Evolutionary conservation across 1,140 invertebrate genomes (phyloP).

Genomic region (Ganaspis sp.): DNA sequence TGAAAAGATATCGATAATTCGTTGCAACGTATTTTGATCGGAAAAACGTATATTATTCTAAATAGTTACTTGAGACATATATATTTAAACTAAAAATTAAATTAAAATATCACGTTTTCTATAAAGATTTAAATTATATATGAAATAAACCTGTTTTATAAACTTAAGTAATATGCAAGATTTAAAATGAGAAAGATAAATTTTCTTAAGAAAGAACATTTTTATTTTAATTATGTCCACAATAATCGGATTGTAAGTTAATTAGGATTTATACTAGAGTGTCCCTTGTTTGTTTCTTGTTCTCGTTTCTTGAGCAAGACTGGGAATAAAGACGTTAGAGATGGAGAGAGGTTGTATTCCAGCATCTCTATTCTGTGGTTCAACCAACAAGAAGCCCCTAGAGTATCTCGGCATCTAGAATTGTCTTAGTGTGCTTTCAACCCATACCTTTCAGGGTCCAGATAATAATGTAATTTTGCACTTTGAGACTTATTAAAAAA

Average conservation of each 20-base stretch:
- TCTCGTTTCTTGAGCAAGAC: neutral
- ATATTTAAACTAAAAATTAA: too few relatives aligned
- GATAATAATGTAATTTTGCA: slow-evolving; percentile 27
- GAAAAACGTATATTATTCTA: neutral
- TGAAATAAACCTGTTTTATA: too few relatives aligned
- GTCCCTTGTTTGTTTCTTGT: neutral
- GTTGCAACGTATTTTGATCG: neutral
- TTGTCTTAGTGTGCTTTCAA: neutral
- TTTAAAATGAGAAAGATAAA: too few relatives aligned
- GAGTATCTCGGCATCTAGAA: slow-evolving; percentile 10
- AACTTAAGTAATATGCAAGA: too few relatives aligned
- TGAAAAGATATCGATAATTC: neutral
- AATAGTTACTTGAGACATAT: too few relatives aligned
- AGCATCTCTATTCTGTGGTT: slow-evolving; percentile 24
- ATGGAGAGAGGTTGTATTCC: neutral
- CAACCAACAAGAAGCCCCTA: slow-evolving; percentile 21
- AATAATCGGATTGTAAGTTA: neutral
- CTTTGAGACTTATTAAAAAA: neutral
- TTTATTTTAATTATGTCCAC: too few relatives aligned
- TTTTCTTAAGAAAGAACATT: too few relatives aligned
- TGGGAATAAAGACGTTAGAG: slow-evolving; percentile 1
- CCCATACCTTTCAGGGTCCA: neutral
- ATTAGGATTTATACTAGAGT: neutral
- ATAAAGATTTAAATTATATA: too few relatives aligned
- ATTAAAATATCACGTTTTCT: too few relatives aligned